Evolutionary conservation across 2,113 vertebrate genomes (phyloP).

Genomic region (Spea bombifrons): DNA sequence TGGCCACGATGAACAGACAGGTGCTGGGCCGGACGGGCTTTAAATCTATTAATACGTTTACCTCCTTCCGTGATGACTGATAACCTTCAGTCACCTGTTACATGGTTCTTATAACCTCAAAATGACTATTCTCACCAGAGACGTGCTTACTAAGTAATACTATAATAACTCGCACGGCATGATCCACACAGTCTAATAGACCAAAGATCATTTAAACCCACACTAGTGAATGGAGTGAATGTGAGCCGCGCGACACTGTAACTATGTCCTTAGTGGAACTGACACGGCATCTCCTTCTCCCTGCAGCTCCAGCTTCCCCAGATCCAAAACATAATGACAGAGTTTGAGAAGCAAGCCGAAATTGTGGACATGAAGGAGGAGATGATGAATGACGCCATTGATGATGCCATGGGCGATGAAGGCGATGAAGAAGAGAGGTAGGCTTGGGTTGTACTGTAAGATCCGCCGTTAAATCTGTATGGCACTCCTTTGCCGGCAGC

Average conservation of each 20-base stretch:
- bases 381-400: constrained; percentile 94
- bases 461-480: not conserved
- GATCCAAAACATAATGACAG: constrained; percentile 98
- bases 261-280: too few species aligned
- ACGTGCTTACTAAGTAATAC: not conserved
- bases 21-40: constrained; percentile 53
- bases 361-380: constrained; percentile 98
- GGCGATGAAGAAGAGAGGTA: constrained; percentile 93
- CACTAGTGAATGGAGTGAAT: too few species aligned
- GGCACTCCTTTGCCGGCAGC: not conserved
- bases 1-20: constrained; percentile 97
- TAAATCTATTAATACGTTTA: too few species aligned
- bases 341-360: constrained; percentile 89
- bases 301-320: constrained; percentile 87
- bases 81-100: too few species aligned
- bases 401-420: constrained; percentile 92
- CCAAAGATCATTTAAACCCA: too few species aligned
- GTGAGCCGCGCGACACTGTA: too few species aligned
- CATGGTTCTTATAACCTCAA: too few species aligned
- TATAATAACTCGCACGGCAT: too few species aligned
- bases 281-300: not conserved
- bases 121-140: too few species aligned
- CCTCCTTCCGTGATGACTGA: too few species aligned
- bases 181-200: too few species aligned
- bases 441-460: not conserved